Evolutionary conservation across 2,797 vertebrate species (phyloP), one percentile per base, ranked within the genome.

Genomic region (Silurus lanzhouensis): DNA sequence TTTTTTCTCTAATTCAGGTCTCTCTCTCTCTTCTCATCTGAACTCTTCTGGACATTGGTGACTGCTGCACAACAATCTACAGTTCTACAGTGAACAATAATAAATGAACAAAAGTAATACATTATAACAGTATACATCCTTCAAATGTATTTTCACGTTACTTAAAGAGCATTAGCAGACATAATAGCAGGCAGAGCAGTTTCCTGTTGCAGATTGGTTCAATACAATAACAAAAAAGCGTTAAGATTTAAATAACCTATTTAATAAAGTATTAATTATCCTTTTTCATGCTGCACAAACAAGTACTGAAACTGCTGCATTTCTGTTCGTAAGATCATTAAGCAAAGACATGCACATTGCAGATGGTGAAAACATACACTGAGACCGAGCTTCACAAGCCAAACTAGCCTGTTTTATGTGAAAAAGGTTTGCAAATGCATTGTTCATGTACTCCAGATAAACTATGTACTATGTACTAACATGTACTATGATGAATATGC

Each of bases 61-160:
- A 78, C 58, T 31, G 70, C 48, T 82, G 17, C 52, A 75, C 52
- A 85, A 78, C 22, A 61, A 78, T 3, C 52, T 61, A 77, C 38
- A 63, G 14, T 19, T 52, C 15, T 64, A 55, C 20, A 83, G 57
- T 71, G n/a, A 83, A 66, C 19, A 38, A 9, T 15, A 31, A 9
- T 61, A 84, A 70, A 61, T 77, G 19, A 60, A 22, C 20, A 80
- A 83, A 66, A 68, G 13, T n/a, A 58, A n/a, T 27, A 66, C 38
- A 19, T 55, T 66, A 25, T 20, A 46, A 31, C 70, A 85, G 27
- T 70, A 88, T 88, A 87, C 31, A 80, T 10, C 27, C n/a, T 81
- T 46, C 93, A 89, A 91, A 93, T 93, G 66, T 89, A 92, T 92
- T 92, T 93, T 93, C 90, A 92, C 94, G 93, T 88, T 92, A 91